A percentile compares a stretch with the other conserved stretches of the same genome.
Evolutionary conservation across 2,797 vertebrate genomes (phyloP).

Genomic region (Sebastes reedi): DNA sequence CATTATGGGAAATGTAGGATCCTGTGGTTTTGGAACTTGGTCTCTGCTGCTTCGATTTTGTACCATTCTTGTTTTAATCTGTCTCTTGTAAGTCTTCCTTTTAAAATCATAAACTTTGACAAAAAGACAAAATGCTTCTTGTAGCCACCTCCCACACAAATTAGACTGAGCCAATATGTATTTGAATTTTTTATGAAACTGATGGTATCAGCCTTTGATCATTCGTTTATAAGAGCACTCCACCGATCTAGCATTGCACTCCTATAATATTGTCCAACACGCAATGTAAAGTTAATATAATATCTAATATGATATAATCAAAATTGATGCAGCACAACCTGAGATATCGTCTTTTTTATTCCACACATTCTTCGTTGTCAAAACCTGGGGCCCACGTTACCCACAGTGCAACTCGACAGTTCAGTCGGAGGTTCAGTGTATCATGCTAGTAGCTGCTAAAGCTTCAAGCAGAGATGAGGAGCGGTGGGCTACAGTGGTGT

Average conservation of each 20-base stretch:
- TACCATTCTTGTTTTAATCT: no score
- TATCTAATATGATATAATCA: neutral
- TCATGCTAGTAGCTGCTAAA: neutral
- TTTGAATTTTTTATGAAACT: neutral
- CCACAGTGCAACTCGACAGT: neutral
- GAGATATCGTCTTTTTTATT: neutral
- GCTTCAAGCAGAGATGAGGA: neutral
- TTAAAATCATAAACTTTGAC: accelerated
- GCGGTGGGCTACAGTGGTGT: neutral
- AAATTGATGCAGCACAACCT: neutral
- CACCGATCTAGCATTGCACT: neutral
- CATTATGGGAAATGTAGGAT: no score
- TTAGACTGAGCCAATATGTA: neutral
- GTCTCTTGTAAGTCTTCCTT: no score
- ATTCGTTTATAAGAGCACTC: neutral
- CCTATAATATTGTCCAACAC: neutral
- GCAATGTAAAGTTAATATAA: neutral
- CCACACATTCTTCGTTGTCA: neutral
- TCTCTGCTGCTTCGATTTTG: no score
- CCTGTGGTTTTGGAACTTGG: no score
- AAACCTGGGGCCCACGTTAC: neutral
- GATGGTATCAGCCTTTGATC: neutral
- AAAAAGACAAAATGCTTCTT: no score
- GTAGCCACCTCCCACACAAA: neutral
- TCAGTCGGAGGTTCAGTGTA: neutral